Evolutionary conservation across 1,140 invertebrate species (phyloP).

Genomic region (Drosophila funebris): DNA sequence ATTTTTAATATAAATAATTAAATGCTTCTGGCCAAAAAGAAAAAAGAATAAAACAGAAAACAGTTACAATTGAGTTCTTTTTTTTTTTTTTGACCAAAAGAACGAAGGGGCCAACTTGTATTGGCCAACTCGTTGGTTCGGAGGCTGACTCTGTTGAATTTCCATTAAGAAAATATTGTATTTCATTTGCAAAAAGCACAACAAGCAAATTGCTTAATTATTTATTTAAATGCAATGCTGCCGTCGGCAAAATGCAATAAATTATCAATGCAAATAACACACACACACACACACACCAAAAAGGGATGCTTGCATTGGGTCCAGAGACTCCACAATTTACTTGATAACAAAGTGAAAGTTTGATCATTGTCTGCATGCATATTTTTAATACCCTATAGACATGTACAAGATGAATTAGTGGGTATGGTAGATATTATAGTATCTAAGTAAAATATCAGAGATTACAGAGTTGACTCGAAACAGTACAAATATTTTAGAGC

Average conservation of each 20-base stretch:
- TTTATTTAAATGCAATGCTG: slow-evolving; percentile 59
- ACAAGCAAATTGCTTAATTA: slow-evolving; percentile 63
- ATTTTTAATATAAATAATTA: slow-evolving; percentile 47
- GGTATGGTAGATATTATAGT: too few relatives aligned
- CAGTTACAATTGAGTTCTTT: slow-evolving; percentile 52
- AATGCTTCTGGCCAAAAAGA: slow-evolving; percentile 39
- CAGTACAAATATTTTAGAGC: too few relatives aligned
- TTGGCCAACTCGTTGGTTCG: not conserved
- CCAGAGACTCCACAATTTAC: slow-evolving; percentile 32
- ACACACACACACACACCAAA: not conserved
- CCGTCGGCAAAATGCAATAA: slow-evolving; percentile 42
- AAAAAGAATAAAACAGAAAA: too few relatives aligned
- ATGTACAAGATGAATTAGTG: too few relatives aligned
- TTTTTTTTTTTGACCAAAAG: slow-evolving; percentile 31
- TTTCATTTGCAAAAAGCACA: slow-evolving; percentile 51
- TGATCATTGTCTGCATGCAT: not conserved
- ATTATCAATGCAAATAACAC: slow-evolving; percentile 51
- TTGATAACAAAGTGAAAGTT: slow-evolving; percentile 66
- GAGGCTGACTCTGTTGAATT: slow-evolving; percentile 32
- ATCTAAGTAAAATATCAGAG: too few relatives aligned
- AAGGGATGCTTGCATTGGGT: not conserved
- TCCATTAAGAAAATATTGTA: slow-evolving; percentile 64
- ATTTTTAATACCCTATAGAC: slow-evolving; percentile 1
- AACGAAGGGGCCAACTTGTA: not conserved
- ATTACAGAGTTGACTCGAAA: too few relatives aligned